Percentiles rank a stretch among this genome's conserved stretches.
phyloP scores from a whole-genome alignment of 2,888 invertebrate species.

The Hemicrepidius hirtus region DNA sequence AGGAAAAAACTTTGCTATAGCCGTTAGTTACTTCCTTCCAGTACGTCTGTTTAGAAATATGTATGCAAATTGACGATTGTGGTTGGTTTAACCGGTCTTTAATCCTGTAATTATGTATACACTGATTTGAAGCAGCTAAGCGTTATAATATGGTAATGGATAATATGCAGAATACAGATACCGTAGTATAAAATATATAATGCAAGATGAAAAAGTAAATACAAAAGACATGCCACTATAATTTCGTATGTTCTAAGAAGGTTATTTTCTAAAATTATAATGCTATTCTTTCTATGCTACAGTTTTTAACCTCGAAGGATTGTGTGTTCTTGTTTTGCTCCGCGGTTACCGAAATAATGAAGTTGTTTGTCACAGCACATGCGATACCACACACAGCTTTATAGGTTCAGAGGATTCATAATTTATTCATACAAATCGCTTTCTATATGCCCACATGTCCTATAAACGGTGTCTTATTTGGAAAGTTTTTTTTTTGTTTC shows the following conservation, averaged over 20 bases:
- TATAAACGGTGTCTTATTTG: slow-evolving; percentile 8
- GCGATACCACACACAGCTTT: slow-evolving; percentile 17
- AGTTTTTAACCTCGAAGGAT: background rate
- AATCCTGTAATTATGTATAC: slow-evolving; percentile 33
- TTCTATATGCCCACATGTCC: slow-evolving; percentile 8
- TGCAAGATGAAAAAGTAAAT: slow-evolving; percentile 18
- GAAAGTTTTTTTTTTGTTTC: background rate
- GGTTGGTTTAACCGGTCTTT: slow-evolving; percentile 33
- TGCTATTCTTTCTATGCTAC: background rate
- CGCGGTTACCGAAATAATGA: slow-evolving; percentile 2
- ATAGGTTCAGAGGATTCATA: slow-evolving; percentile 2
- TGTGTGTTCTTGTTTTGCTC: background rate
- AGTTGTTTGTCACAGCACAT: slow-evolving; percentile 10
- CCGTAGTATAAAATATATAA: background rate
- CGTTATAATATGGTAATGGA: slow-evolving; percentile 23
- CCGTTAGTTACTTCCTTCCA: slow-evolving; percentile 25
- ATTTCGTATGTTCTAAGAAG: background rate
- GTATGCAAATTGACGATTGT: slow-evolving; percentile 30
- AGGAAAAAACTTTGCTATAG: slow-evolving; percentile 6
- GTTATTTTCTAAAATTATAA: background rate
- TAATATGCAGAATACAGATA: slow-evolving; percentile 21
- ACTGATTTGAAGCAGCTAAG: slow-evolving; percentile 16
- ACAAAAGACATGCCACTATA: background rate
- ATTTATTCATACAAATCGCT: slow-evolving; percentile 16
- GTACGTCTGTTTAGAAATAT: slow-evolving; percentile 8